Evolutionary conservation across 2,888 invertebrate genomes (phyloP).

Genomic region (Heteromyza rotundicornis): DNA sequence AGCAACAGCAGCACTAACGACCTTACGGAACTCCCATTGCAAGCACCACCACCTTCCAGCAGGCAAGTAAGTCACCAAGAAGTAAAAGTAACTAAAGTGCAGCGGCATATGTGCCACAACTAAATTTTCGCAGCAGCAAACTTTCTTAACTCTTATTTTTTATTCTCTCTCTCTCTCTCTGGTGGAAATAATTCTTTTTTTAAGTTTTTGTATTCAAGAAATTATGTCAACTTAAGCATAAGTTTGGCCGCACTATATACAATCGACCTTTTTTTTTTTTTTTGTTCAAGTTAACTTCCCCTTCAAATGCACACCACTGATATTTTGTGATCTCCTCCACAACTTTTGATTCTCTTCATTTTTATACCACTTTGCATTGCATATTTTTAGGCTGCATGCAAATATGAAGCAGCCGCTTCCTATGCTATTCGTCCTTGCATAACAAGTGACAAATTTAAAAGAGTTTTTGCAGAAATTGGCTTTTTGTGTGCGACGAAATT

Average conservation of each 20-base stretch:
- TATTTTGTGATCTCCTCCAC: background rate
- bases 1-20: background rate
- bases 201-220: background rate
- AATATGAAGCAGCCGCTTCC: too few species aligned
- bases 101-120: background rate
- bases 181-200: background rate
- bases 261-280: background rate
- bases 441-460: slow-evolving; percentile 45
- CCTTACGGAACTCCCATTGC: background rate
- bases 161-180: background rate
- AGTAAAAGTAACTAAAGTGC: background rate
- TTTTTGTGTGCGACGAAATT: background rate
- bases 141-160: background rate
- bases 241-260: background rate
- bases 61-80: background rate
- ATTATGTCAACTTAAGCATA: background rate
- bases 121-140: too few species aligned
- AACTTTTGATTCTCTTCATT: background rate
- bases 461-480: background rate
- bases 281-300: too few species aligned
- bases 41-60: background rate
- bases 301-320: background rate
- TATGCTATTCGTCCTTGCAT: slow-evolving; percentile 38
- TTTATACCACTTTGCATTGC: too few species aligned
- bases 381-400: slow-evolving; percentile 18